A percentile compares a stretch with the other conserved stretches of the same genome.
These are phyloP conservation scores for Synergus gifuensis DNA, from an alignment of 2,888 invertebrate genomes.

Conservation along the genomic window DNA sequence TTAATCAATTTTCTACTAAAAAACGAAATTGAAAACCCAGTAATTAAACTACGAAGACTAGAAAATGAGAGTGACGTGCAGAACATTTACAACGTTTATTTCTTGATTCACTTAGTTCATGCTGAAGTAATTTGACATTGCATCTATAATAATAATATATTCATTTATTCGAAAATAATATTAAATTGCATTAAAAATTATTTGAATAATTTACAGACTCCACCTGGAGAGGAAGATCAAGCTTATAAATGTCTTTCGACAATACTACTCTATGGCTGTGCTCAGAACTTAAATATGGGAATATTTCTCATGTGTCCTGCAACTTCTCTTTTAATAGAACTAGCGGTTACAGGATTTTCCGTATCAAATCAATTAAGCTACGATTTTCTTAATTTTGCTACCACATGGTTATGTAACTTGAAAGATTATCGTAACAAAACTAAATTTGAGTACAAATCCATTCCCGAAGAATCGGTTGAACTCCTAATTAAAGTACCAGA, in stretches of 20 bases:
- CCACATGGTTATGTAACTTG: not conserved
- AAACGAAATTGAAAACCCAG: not conserved
- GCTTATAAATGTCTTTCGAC: slow-evolving; percentile 15
- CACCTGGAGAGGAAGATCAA: not conserved
- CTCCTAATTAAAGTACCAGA: not conserved
- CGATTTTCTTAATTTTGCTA: slow-evolving; percentile 14
- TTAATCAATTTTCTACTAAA: not conserved
- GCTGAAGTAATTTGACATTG: not conserved
- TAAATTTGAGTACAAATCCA: not conserved
- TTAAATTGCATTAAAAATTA: not conserved
- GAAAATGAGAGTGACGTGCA: not conserved
- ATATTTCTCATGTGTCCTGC: slow-evolving; percentile 17
- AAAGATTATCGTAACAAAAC: not conserved
- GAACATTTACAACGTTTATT: slow-evolving; percentile 16
- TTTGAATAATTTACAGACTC: not conserved
- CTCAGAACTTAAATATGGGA: not conserved
- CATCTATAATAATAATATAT: not conserved
- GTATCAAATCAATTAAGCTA: not conserved
- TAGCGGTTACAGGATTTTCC: not conserved
- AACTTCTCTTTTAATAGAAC: slow-evolving; percentile 5
- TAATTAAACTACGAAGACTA: not conserved
- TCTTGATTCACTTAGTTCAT: slow-evolving; percentile 4
- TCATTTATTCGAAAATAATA: not conserved
- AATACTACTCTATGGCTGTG: not conserved
- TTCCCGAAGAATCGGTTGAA: not conserved